Evolutionary conservation across 1,140 invertebrate genomes (phyloP).

Genomic region (Amphibalanus amphitrite): DNA sequence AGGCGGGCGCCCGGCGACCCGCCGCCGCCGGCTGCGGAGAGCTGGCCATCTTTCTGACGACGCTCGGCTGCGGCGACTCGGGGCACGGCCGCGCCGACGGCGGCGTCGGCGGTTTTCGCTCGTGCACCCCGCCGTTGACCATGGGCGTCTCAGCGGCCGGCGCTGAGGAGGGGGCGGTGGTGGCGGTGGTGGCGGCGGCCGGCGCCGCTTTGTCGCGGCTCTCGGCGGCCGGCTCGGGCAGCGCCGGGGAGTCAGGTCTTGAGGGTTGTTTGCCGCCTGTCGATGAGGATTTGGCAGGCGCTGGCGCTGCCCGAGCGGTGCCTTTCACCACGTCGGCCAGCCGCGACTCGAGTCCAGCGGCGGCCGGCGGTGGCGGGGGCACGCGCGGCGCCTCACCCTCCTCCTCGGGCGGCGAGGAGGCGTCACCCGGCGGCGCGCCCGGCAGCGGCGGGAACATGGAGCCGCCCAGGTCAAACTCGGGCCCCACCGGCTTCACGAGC

Average conservation of each 20-base stretch:
- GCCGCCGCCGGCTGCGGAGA: background rate
- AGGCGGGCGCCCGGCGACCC: too few relatives aligned
- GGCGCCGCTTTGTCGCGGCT: background rate
- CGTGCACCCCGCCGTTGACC: background rate
- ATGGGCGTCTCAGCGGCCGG: background rate
- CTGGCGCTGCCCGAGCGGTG: background rate
- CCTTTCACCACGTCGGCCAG: constrained; percentile 1
- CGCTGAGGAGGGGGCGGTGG: too few relatives aligned
- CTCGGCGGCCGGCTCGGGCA: background rate
- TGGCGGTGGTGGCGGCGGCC: too few relatives aligned
- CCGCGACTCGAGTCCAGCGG: background rate
- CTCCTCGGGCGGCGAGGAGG: background rate
- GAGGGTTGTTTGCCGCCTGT: background rate
- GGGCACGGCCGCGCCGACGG: background rate
- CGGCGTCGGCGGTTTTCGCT: background rate
- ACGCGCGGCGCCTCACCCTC: background rate
- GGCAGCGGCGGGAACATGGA: constrained; percentile 63
- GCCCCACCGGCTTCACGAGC: background rate
- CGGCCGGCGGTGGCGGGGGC: background rate
- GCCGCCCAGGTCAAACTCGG: constrained; percentile 57
- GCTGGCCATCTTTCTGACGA: background rate
- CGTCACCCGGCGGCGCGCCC: constrained; percentile 23
- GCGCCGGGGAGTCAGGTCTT: background rate
- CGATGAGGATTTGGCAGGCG: background rate
- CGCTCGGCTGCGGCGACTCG: background rate